phyloP scores from a whole-genome alignment of 2,113 vertebrate species.

The Campylomormyrus numenius region DNA sequence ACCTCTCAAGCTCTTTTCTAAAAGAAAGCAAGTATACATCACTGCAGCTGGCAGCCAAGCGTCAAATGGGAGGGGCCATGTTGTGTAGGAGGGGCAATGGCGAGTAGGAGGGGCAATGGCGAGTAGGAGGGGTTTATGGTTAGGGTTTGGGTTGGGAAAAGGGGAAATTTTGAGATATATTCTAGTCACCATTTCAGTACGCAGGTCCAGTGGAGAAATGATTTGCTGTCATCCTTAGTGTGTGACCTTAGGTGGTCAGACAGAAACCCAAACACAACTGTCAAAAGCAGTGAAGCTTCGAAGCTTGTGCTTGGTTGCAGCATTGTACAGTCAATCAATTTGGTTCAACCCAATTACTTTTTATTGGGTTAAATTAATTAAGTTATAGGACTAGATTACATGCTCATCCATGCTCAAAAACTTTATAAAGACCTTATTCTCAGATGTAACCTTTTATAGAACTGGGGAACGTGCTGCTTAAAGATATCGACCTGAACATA shows the following conservation, averaged over 20 bases:
- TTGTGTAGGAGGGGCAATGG: too few species aligned
- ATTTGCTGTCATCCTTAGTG: neutral
- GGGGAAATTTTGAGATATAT: neutral
- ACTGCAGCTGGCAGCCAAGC: too few species aligned
- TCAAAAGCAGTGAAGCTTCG: neutral
- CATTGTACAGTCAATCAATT: neutral
- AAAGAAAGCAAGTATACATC: neutral
- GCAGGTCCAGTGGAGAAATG: neutral
- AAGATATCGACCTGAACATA: neutral
- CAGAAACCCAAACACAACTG: neutral
- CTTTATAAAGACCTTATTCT: neutral
- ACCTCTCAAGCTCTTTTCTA: neutral
- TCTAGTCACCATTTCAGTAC: neutral
- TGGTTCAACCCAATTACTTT: neutral
- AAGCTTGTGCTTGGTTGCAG: neutral
- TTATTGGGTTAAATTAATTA: neutral
- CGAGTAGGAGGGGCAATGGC: too few species aligned
- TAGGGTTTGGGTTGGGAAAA: neutral
- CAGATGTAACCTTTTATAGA: neutral
- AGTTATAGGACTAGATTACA: neutral
- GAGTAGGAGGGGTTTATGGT: too few species aligned
- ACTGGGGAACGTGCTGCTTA: neutral
- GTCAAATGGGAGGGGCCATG: too few species aligned
- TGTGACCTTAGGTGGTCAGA: neutral
- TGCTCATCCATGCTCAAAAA: neutral